Base-by-base conservation (phyloP, 92 coral and sea anemone genomes). In the Epizoanthus stellaris region DNA sequence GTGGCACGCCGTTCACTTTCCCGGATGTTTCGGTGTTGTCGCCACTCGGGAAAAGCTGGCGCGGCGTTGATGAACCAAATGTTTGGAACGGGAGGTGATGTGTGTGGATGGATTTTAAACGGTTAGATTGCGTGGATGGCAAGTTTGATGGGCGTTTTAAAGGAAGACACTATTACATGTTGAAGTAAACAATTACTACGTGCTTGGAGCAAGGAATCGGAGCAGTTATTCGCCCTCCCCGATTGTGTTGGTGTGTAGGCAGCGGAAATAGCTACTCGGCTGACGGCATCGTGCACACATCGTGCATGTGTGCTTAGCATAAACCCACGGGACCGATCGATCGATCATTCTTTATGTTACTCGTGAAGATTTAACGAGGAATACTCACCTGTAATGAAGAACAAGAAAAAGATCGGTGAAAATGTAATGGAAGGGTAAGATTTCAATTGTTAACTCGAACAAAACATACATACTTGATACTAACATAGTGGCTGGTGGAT, bases 1-100 rank as follows among this genome's bases (percentile, higher is more conserved):
- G 95, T 92, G 98, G 95, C 92, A 84, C 61, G 79, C 86, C 39
- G 23, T 66, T 75, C 89, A 68, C 38, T 86, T 43, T 87, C 98
- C 98, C 98, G 98, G 95, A 94, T 94, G 98, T 83, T 79, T 79
- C 58, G 83, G 83, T 39, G 38, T 52, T 52, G 85, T 88, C 90
- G 89, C 90, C 91, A 92, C 90, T 77, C 45, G 19, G 25, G 25
- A 23, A 23, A 23, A 23, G 63, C 67, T 81, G 76, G 42, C 19
- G 75, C 70, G 56, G 64, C 82, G 69, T 79, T 75, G 30, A 68
- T 23, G 47, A 56, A 62, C 67, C 6, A 36, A 19, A 61, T 79
- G 83, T 79, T 79, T 79, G 83, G 83, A 42, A 62, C 83, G 83
- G 56, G 83, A 67, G 25, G 15, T 79, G 83, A 63, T 79, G 83